Evolutionary conservation across 1,140 invertebrate genomes (phyloP), one percentile per base, ranked within the genome.

Genomic region (Agrilus planipennis): DNA sequence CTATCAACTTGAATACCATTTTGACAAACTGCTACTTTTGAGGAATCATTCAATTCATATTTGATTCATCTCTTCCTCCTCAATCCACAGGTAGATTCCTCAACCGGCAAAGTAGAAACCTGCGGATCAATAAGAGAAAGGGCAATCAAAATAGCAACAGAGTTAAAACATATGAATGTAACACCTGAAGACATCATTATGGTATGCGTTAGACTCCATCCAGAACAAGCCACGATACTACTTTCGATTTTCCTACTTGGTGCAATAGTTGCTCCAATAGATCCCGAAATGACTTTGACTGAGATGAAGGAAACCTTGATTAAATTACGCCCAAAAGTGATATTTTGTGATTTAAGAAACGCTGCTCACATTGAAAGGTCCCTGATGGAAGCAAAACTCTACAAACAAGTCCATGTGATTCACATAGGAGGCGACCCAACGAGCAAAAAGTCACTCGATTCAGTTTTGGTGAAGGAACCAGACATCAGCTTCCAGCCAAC

Each of bases 31-130:
- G n/a, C n/a, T n/a, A n/a, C n/a, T n/a, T n/a, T n/a, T n/a, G n/a
- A n/a, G n/a, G n/a, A n/a, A n/a, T n/a, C n/a, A n/a, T n/a, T n/a
- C n/a, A n/a, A n/a, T n/a, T n/a, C n/a, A n/a, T n/a, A n/a, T n/a
- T n/a, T n/a, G n/a, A n/a, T n/a, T n/a, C n/a, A n/a, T n/a, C n/a
- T n/a, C n/a, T n/a, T n/a, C n/a, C n/a, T n/a, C n/a, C n/a, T n/a
- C n/a, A n/a, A n/a, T n/a, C n/a, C n/a, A n/a, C n/a, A 55, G 53
- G 45, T 56, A 25, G 54, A 56, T 27, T 42, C 51, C 1, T 39
- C 41, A 9, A 42, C 44, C 11, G 45, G 47, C 10, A 32, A 47
- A 7, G 53, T 47, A n/a, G 54, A 56, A 42, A 51, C 46, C 2
- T 52, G 50, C 39, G 49, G 52, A 12, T 46, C 52, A 2, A 45